Evolutionary conservation across 2,797 vertebrate species (phyloP).

Genomic region (Enteromius thamalakanensis): DNA sequence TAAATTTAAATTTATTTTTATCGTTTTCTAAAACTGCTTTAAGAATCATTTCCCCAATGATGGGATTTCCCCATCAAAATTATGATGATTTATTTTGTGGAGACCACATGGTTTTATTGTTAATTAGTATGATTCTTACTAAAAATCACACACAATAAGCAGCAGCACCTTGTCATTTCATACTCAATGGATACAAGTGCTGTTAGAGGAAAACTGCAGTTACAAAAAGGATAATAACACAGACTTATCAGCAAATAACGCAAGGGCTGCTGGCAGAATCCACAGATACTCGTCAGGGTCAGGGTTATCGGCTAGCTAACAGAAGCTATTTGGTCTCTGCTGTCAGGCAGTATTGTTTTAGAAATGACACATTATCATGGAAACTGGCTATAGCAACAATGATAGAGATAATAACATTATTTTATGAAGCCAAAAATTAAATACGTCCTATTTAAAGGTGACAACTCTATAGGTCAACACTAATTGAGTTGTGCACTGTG

Average conservation of each 20-base stretch:
- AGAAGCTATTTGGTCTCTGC: conserved; percentile 5
- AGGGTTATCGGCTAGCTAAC: not conserved
- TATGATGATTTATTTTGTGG: not conserved
- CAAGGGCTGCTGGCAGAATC: conserved; percentile 10
- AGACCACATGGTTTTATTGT: not conserved
- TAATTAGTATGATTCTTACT: not conserved
- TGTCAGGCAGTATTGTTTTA: conserved; percentile 20
- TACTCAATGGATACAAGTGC: not conserved
- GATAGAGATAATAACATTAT: conserved; percentile 14
- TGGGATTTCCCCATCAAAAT: no score
- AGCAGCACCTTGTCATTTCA: not conserved
- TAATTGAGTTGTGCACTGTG: conserved; percentile 13
- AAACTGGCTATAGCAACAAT: not conserved
- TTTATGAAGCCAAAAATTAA: conserved; percentile 7
- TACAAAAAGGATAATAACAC: conserved; percentile 13
- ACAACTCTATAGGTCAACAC: conserved; percentile 6
- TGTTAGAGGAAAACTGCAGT: not conserved
- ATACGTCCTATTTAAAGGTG: conserved; percentile 24
- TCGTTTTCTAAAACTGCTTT: not conserved
- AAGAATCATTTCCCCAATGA: not conserved
- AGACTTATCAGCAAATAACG: not conserved
- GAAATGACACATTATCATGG: conserved; percentile 54
- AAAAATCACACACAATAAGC: not conserved
- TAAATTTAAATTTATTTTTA: not conserved
- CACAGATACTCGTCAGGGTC: not conserved